Evolutionary conservation across 2,888 invertebrate species (phyloP), one percentile per base, ranked within the genome.

Genomic region (Rugalucina vietnamica): DNA sequence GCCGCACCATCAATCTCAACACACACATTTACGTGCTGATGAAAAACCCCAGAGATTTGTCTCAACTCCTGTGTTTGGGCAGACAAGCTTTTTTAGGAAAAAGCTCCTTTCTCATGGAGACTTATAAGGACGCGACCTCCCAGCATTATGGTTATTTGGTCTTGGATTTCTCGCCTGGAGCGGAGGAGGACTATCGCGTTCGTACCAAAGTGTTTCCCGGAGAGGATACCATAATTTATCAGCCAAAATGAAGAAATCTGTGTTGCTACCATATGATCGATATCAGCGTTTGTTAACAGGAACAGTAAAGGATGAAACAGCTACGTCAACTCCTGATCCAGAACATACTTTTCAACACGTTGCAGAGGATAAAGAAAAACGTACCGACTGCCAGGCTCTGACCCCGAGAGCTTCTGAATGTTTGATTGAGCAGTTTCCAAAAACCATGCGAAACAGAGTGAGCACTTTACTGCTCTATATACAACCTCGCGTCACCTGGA

Each of bases 71-170:
- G 65, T 82, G 77, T 39, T 34, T 82, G 72, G 82, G 77, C 0
- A 27, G 78, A n/a, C 84, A 87, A 70, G 78, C 82, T 24, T 85
- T 81, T 65, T 72, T 76, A 24, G 85, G 87, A 5, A 82, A 78
- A 80, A 54, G 57, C n/a, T 18, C 34, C 10, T 76, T 80, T 39
- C 8, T 87, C 1, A n/a, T 81, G 73, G 81, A 84, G 24, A 80
- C 84, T 39, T 87, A 78, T 78, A 70, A 43, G 32, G 70, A 69
- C 43, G 75, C 70, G 5, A 69, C 60, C 14, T 36, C 50, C 18
- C 8, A 21, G 50, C 39, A 60, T 12, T 60, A 65, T 24, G 50
- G 76, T 2, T 69, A 74, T 65, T 65, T 79, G 32, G 74, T 80
- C n/a, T 27, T 76, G 24, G 70, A 76, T 37, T 10, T 80, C 29